Percentiles rank a stretch among this genome's conserved stretches.
phyloP scores from a whole-genome alignment of 2,888 invertebrate species.

The Acanthosepion lycidas region DNA sequence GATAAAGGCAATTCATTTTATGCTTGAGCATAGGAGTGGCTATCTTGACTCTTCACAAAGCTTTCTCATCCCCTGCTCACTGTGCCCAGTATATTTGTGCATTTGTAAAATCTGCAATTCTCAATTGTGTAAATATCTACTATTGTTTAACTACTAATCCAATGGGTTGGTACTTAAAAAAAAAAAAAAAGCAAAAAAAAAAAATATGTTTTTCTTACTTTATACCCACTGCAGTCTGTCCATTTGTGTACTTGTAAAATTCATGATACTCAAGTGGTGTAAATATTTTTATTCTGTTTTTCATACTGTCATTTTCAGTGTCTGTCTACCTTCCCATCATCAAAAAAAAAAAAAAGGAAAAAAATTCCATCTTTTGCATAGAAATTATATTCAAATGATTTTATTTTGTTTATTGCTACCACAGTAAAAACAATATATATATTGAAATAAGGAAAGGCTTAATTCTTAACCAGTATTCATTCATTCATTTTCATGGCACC shows the following conservation, averaged over 20 bases:
- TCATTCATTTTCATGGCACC: neutral
- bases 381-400: neutral
- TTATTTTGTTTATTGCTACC: neutral
- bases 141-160: neutral
- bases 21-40: neutral
- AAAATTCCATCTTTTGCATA: neutral
- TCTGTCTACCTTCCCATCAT: neutral
- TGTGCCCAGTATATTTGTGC: constrained; percentile 33
- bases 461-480: neutral
- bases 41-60: neutral
- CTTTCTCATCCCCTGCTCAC: neutral
- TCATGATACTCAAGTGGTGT: constrained; percentile 6
- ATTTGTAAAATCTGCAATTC: neutral
- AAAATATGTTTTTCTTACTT: neutral
- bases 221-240: neutral
- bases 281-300: constrained; percentile 8
- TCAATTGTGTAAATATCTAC: neutral
- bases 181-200: neutral
- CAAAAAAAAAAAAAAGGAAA: neutral
- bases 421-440: neutral
- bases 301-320: neutral
- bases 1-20: neutral
- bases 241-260: neutral
- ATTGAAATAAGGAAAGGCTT: neutral
- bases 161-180: neutral